These are phyloP conservation scores for Ranitomeya imitator DNA, from an alignment of 2,113 vertebrate genomes.

Conservation along the genomic window DNA sequence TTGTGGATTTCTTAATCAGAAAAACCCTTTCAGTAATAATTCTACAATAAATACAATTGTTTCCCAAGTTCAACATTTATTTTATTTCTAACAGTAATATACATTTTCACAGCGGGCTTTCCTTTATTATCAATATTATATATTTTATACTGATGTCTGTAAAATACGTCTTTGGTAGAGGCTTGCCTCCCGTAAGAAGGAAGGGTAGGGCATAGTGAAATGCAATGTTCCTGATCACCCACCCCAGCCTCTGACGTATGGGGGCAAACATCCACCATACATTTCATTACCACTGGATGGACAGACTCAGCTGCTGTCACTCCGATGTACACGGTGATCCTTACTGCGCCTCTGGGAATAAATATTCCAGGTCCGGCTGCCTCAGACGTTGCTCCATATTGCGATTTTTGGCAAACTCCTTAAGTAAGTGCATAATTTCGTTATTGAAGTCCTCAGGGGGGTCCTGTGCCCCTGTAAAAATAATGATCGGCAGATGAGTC, in stretches of 20 bases:
- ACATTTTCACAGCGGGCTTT: neutral
- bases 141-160: neutral
- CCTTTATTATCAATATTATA: neutral
- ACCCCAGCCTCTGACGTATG: too few species aligned
- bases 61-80: neutral
- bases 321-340: too few species aligned
- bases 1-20: neutral
- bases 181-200: too few species aligned
- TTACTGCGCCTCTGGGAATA: slow-evolving; percentile 65
- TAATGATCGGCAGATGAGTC: neutral
- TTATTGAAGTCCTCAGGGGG: slow-evolving; percentile 71
- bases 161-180: too few species aligned
- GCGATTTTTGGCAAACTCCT: slow-evolving; percentile 89
- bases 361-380: slow-evolving; percentile 78
- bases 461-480: slow-evolving; percentile 68
- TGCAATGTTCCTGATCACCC: too few species aligned
- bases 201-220: too few species aligned
- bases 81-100: neutral
- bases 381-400: slow-evolving; percentile 78
- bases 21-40: neutral
- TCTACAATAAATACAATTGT: neutral
- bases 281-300: too few species aligned
- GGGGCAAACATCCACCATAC: too few species aligned
- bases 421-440: slow-evolving; percentile 82
- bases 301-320: too few species aligned